phyloP scores from a whole-genome alignment of 2,797 vertebrate species.

The Mormyrops attenuatus region DNA sequence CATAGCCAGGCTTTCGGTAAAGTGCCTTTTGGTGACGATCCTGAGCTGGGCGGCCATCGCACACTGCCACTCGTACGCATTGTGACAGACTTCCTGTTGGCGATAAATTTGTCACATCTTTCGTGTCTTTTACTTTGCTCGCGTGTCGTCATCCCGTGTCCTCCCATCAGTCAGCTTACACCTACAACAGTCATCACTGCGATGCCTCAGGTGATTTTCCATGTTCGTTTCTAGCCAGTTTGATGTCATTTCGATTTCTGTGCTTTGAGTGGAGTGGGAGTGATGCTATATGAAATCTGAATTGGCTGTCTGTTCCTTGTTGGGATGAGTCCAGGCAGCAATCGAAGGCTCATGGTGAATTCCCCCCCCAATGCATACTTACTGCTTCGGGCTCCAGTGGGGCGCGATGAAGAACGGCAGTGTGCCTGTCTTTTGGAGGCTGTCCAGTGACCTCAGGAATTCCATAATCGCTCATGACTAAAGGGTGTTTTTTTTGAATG shows the following conservation, averaged over 20 bases:
- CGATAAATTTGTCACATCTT: background rate
- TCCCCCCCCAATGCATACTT: background rate
- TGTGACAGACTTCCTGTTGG: background rate
- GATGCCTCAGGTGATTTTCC: background rate
- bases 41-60: background rate
- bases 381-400: background rate
- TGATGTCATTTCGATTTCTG: background rate
- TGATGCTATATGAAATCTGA: background rate
- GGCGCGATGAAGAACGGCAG: background rate
- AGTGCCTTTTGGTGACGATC: background rate
- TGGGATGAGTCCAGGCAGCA: background rate
- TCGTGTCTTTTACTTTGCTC: background rate
- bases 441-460: background rate
- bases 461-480: background rate
- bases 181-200: background rate
- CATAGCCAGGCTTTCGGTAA: background rate
- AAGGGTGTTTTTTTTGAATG: background rate
- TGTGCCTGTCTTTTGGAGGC: background rate
- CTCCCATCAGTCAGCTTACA: background rate
- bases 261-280: background rate
- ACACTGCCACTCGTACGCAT: background rate
- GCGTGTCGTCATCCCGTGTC: background rate
- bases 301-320: background rate
- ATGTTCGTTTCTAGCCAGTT: background rate
- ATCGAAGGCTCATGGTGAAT: background rate